These are phyloP conservation scores for Sipha maydis DNA, from an alignment of 2,888 invertebrate species.

Conservation along the genomic window DNA sequence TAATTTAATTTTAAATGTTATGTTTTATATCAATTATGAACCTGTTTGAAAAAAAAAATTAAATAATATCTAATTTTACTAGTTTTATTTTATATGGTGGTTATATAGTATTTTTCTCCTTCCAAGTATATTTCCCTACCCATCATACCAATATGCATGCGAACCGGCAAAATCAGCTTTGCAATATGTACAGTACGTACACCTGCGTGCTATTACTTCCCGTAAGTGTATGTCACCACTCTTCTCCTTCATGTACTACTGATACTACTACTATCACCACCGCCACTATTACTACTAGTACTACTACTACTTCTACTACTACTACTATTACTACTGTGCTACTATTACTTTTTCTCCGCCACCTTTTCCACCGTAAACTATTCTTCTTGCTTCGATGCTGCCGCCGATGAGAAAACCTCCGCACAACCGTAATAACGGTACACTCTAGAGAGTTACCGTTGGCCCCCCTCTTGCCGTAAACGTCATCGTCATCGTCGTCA, in stretches of 20 bases:
- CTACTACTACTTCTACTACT: too few species aligned
- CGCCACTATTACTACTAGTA: not conserved
- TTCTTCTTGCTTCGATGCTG: slow-evolving; percentile 24
- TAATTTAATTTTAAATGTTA: too few species aligned
- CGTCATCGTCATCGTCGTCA: not conserved
- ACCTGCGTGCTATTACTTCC: not conserved
- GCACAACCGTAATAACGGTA: slow-evolving; percentile 59
- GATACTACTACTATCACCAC: too few species aligned
- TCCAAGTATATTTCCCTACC: not conserved
- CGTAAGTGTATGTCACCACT: not conserved
- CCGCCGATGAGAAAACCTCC: slow-evolving; percentile 43
- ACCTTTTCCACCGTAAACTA: too few species aligned
- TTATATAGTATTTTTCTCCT: not conserved
- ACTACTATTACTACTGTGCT: too few species aligned
- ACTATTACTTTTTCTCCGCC: not conserved
- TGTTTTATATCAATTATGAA: too few species aligned
- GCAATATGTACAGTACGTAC: not conserved
- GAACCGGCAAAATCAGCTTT: not conserved
- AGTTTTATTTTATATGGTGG: too few species aligned
- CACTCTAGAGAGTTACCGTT: slow-evolving; percentile 54
- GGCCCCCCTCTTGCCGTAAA: slow-evolving; percentile 35
- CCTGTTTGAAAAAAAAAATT: too few species aligned
- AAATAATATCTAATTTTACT: too few species aligned
- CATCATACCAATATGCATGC: not conserved
- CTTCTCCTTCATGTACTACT: not conserved